Percentiles rank a stretch among this genome's conserved stretches.
These are phyloP conservation scores for Calameuta pallipes DNA, from an alignment of 2,888 invertebrate species.

Conservation along the genomic window DNA sequence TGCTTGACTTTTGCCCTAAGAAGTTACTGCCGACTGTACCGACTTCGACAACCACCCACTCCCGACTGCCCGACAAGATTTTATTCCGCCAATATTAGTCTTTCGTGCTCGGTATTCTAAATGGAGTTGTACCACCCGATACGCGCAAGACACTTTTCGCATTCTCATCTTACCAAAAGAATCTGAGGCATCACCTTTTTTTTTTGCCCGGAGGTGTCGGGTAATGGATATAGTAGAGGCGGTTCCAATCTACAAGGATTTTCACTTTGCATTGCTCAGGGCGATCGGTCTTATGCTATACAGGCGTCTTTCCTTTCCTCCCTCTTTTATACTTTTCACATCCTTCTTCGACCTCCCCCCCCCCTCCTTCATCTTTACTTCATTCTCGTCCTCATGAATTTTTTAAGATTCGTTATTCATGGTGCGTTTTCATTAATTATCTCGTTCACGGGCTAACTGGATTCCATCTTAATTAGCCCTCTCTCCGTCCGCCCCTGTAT, in stretches of 20 bases:
- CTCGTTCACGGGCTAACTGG: not conserved
- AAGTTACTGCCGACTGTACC: not conserved
- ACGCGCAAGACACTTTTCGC: not conserved
- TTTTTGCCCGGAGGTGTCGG: not conserved
- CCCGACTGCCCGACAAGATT: not conserved
- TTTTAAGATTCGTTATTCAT: not conserved
- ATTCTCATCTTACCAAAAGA: not conserved
- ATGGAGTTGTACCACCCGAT: not conserved
- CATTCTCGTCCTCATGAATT: not conserved
- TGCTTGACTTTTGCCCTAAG: not conserved
- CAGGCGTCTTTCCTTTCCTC: no score
- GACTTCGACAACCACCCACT: not conserved
- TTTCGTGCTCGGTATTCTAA: not conserved
- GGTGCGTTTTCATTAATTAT: not conserved
- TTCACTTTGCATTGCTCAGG: not conserved
- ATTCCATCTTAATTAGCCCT: not conserved
- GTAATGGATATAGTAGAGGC: not conserved
- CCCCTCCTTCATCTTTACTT: not conserved
- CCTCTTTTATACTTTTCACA: no score
- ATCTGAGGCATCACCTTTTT: not conserved
- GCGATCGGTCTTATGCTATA: not conserved
- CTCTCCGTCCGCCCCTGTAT: not conserved
- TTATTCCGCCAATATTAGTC: not conserved
- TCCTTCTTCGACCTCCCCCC: no score
- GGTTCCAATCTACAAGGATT: not conserved